phyloP scores from a whole-genome alignment of 2,888 invertebrate genomes.

The Drosophila anomelani region DNA sequence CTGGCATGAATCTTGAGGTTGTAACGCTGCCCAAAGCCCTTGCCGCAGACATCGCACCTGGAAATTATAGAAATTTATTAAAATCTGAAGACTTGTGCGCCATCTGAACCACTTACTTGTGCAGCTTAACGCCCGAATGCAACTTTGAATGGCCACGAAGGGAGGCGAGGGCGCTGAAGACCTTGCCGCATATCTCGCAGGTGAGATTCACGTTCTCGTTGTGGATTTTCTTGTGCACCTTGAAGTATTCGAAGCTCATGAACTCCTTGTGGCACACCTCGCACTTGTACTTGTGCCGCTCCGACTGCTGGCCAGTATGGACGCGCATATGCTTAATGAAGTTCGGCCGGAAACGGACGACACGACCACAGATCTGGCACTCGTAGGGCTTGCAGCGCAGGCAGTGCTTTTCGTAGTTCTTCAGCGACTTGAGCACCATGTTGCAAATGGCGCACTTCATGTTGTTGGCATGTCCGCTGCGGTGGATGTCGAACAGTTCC shows the following conservation, averaged over 20 bases:
- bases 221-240: constrained; percentile 87
- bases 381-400: constrained; percentile 84
- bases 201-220: constrained; percentile 86
- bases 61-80: neutral
- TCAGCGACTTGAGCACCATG: constrained; percentile 84
- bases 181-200: constrained; percentile 86
- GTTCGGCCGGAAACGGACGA: constrained; percentile 84
- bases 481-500: constrained; percentile 83
- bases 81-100: neutral
- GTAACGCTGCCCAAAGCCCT: constrained; percentile 84
- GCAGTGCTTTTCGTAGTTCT: constrained; percentile 85
- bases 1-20: constrained; percentile 84
- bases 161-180: constrained; percentile 85
- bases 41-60: constrained; percentile 84
- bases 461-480: constrained; percentile 84
- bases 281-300: constrained; percentile 86
- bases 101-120: constrained; percentile 78
- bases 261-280: constrained; percentile 86
- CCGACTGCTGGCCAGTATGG: constrained; percentile 84
- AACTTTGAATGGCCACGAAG: constrained; percentile 84
- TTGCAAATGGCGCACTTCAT: constrained; percentile 85
- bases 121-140: constrained; percentile 84
- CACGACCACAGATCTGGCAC: constrained; percentile 84
- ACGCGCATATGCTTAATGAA: constrained; percentile 85
- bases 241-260: constrained; percentile 86